phyloP scores from a whole-genome alignment of 2,888 invertebrate genomes.

The Xestoiulus laeticollis region DNA sequence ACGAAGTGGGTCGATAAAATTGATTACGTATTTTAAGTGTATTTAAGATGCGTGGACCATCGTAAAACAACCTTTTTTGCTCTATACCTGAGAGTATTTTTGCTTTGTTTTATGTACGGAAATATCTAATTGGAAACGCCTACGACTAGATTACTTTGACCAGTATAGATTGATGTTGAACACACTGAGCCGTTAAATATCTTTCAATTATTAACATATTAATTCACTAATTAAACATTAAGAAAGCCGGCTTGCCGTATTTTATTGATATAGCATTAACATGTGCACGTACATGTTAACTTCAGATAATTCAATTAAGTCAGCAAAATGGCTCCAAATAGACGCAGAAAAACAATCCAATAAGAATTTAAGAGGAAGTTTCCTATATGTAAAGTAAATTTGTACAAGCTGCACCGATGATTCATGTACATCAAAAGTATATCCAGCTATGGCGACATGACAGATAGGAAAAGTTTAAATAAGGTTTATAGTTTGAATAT shows the following conservation, averaged over 20 bases:
- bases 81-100: background rate
- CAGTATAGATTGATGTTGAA: background rate
- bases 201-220: background rate
- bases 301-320: too few relatives aligned
- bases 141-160: background rate
- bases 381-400: too few relatives aligned
- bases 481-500: too few relatives aligned
- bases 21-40: background rate
- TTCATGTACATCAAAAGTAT: too few relatives aligned
- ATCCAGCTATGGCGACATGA: too few relatives aligned
- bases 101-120: background rate
- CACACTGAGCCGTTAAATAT: background rate
- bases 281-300: too few relatives aligned
- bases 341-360: too few relatives aligned
- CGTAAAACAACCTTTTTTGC: background rate
- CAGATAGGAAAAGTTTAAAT: too few relatives aligned
- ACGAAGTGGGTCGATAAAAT: conserved; percentile 6
- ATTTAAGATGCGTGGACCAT: background rate
- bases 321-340: background rate
- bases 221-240: background rate
- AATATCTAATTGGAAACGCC: conserved; percentile 15
- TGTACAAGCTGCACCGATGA: too few relatives aligned
- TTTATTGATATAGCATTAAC: background rate
- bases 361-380: too few relatives aligned
- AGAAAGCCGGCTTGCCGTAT: background rate